Base-by-base conservation (phyloP, 2,888 invertebrate genomes). In the Bellardia pandia region DNA sequence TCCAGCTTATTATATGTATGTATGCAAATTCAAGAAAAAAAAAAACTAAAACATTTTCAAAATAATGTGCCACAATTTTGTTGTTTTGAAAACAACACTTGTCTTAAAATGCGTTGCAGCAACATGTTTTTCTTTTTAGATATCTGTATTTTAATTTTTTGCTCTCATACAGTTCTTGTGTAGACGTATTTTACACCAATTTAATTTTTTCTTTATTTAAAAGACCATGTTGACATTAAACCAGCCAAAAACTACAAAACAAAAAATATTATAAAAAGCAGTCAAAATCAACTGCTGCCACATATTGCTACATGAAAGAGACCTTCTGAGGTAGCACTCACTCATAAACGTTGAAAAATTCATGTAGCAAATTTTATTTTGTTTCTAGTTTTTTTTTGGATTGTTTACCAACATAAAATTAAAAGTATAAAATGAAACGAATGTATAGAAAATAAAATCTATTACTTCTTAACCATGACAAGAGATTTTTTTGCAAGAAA, bases 251-350 rank as follows among this genome's bases (percentile, higher is more conserved):
- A 76, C 16, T 72, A 78, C 33, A 56, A 42, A 5, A 69, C 6
- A 37, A 71, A 40, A 13, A 48, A 58, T 4, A 13, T 16, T 23
- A 56, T 16, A 23, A 56, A 56, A 23, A 53, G 40, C 48, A 72
- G 48, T 14, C 58, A 56, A 68, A 68, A 78, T 40, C 13, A 51
- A 23, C 45, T 76, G 60, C 75, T 72, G 82, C 58, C 78, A 75
- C 48, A 74, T 75, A 69, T 75, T 71, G 48, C 51, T 60, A 3
- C 48, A 69, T 81, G 23, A 16, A 37, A 13, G 23, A 85, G 85
- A 79, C 85, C 88, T 86, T 88, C 88, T 88, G 85, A 82, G 83
- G 86, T 88, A 88, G 86, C 86, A 72, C 40, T 76, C 7, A 53
- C 23, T 74, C 45, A 53, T 60, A 68, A 66, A 23, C 40, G 42